Conservation (phyloP, 2,888 invertebrate species). For the Drosophila multiciliata region DNA sequence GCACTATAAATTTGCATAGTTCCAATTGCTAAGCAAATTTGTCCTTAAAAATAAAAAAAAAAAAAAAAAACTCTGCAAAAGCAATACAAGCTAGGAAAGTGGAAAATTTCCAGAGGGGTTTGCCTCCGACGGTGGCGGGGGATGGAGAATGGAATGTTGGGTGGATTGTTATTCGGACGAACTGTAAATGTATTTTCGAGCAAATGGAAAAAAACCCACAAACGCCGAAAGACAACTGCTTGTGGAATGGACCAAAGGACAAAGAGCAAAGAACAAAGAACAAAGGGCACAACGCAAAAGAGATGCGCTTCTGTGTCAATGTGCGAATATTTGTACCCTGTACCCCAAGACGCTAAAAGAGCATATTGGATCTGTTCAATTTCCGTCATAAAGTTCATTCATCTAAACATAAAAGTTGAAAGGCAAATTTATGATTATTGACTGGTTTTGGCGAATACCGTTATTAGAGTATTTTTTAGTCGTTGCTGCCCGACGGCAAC, state of each 20-base stretch:
- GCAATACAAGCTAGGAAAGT: slow-evolving; percentile 30
- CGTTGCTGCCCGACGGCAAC: neutral
- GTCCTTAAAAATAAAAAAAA: slow-evolving; percentile 24
- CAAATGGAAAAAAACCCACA: slow-evolving; percentile 40
- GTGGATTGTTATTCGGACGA: slow-evolving; percentile 39
- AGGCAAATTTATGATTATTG: neutral
- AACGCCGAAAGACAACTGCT: slow-evolving; percentile 42
- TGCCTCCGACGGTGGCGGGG: neutral
- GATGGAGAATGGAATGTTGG: slow-evolving; percentile 18
- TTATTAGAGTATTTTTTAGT: neutral
- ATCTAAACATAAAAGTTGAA: neutral
- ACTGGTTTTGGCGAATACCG: neutral
- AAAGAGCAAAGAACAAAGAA: neutral
- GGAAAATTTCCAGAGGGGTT: neutral
- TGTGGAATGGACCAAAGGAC: slow-evolving; percentile 7
- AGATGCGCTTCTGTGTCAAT: neutral
- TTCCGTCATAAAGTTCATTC: neutral
- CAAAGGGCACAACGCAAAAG: neutral
- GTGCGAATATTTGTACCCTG: neutral
- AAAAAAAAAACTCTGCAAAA: slow-evolving; percentile 42
- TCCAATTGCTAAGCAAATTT: slow-evolving; percentile 54
- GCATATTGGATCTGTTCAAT: neutral
- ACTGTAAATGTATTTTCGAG: slow-evolving; percentile 43
- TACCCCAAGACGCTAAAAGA: neutral
- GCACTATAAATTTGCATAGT: slow-evolving; percentile 37